Base-by-base conservation (phyloP, 2,113 vertebrate species). In the Seriola quinqueradiata region DNA sequence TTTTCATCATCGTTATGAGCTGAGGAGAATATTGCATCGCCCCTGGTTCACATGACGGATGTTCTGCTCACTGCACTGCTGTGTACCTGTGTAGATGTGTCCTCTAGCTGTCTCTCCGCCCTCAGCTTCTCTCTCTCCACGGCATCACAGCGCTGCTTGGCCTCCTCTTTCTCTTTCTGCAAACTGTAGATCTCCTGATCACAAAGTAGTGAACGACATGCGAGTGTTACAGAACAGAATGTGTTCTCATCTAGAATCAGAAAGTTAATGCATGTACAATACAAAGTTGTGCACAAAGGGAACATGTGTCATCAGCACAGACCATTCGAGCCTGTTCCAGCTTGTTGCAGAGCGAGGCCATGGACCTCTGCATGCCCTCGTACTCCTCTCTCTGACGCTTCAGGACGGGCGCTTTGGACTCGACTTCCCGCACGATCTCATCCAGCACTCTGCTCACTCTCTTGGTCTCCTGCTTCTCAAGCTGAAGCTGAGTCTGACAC, bases 301-400 rank as follows among this genome's bases (percentile, higher is more conserved):
- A 52, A 54, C 13, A 10, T 59, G 54, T 55, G 0, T 23, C 8
- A 2, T 58, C 8, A 2, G 54, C 8, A 3, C 86, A 25, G 52
- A 98, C 97, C 96, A 94, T 96, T 94, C 97, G 97, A 79, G 98
- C 97, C 87, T 97, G 97, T 48, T 99, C 98, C 88, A 99, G 96
- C 84, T 99, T 99, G 85, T 93, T 93, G 75, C 97, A 98, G 54
- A 99, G 94, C 82, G 96, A 98, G 0, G 96, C 94, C 91, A 99
- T 96, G 79, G 97, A 97, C 77, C 95, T 97, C 91, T 98, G 97
- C 52, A 97, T 97, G 61, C 96, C 95, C 70, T 99, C 97, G 17
- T 97, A 98, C 74, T 99, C 98, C 82, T 99, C 97, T 32, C 96
- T 94, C 73, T 99, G 98, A 5, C 97, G 96, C 92, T 96, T 98